Evolutionary conservation across 2,888 invertebrate genomes (phyloP).

Genomic region (Dynastes hyllus): DNA sequence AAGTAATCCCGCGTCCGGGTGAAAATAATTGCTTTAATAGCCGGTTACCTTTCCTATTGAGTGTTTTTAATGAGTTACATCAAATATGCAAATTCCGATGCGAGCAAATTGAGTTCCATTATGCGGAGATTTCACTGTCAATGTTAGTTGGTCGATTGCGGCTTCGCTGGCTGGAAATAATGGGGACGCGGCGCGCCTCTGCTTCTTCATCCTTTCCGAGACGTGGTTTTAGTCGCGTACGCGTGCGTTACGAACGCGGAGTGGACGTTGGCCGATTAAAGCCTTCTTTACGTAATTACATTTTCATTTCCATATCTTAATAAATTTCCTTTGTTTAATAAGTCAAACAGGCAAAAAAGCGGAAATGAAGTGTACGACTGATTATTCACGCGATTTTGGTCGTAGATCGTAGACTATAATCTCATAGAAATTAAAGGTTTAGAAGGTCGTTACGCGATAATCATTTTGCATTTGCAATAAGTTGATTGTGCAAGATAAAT

Average conservation of each 20-base stretch:
- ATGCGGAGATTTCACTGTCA: conserved; percentile 6
- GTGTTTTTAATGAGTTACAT: conserved; percentile 29
- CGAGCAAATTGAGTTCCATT: conserved; percentile 8
- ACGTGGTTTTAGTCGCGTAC: background rate
- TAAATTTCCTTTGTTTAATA: conserved; percentile 25
- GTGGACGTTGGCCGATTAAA: background rate
- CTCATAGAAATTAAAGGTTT: too few relatives aligned
- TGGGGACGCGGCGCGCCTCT: background rate
- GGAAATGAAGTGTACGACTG: conserved; percentile 5
- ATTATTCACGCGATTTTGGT: background rate
- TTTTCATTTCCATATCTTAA: conserved; percentile 20
- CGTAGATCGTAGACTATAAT: too few relatives aligned
- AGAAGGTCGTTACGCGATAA: too few relatives aligned
- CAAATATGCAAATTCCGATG: background rate
- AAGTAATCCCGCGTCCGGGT: conserved; percentile 9
- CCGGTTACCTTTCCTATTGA: conserved; percentile 33
- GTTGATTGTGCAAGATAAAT: too few relatives aligned
- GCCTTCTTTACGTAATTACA: conserved; percentile 4
- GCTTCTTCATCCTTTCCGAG: background rate
- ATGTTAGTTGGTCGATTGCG: background rate
- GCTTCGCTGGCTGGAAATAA: too few relatives aligned
- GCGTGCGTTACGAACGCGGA: background rate
- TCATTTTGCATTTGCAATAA: too few relatives aligned
- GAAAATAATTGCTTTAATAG: conserved; percentile 32
- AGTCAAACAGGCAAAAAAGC: background rate